Conservation (phyloP, 2,113 vertebrate genomes). For the Rhineura floridana region DNA sequence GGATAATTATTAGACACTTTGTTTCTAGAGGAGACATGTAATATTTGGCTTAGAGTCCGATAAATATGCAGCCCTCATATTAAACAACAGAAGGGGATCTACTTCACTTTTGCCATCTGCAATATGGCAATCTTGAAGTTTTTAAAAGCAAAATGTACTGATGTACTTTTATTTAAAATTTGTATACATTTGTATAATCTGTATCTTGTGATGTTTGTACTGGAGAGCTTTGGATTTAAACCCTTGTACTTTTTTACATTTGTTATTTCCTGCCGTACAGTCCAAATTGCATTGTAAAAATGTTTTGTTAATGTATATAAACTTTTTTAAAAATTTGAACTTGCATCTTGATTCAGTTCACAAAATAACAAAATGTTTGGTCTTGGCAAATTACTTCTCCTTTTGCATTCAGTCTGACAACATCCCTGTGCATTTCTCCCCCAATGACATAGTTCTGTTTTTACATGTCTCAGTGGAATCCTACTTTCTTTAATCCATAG, state of each 20-base stretch:
- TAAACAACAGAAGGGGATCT: slow-evolving; percentile 26
- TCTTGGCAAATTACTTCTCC: neutral
- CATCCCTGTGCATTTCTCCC: neutral
- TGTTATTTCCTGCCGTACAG: slow-evolving; percentile 73
- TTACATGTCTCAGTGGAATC: neutral
- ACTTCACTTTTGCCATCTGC: slow-evolving; percentile 33
- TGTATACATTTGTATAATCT: slow-evolving; percentile 82
- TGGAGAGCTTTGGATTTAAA: slow-evolving; percentile 70
- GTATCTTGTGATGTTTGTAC: slow-evolving; percentile 76
- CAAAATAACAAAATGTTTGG: neutral
- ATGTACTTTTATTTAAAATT: slow-evolving; percentile 78
- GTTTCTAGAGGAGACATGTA: neutral
- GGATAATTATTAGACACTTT: neutral
- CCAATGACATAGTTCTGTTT: neutral
- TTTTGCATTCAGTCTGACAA: neutral
- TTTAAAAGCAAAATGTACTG: slow-evolving; percentile 49
- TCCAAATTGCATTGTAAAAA: slow-evolving; percentile 68
- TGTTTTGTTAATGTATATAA: slow-evolving; percentile 76
- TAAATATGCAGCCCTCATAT: slow-evolving; percentile 1
- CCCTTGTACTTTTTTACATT: slow-evolving; percentile 74
- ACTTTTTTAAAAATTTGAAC: slow-evolving; percentile 69
- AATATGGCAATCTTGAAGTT: slow-evolving; percentile 50
- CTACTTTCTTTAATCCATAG: neutral
- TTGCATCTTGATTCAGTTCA: slow-evolving; percentile 59
- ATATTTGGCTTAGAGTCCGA: neutral